Evolutionary conservation across 2,888 invertebrate species (phyloP), one percentile per base, ranked within the genome.

Genomic region (Uropetala carovei): DNA sequence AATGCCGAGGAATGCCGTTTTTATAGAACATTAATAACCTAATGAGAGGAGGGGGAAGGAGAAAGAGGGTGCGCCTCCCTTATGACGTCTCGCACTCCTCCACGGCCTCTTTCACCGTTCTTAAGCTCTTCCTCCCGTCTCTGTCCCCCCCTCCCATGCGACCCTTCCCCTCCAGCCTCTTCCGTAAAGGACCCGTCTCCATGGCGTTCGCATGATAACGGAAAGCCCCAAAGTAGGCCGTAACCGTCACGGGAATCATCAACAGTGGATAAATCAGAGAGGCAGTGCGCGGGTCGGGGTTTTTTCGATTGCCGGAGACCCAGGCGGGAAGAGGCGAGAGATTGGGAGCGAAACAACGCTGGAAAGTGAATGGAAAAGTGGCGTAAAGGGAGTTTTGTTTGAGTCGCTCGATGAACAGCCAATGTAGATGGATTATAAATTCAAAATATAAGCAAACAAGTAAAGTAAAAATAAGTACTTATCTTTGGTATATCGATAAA

Each of bases 211-310:
- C 89, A 89, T 89, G 89, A 89, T 89, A 89, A 89, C 89, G 89
- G 83, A 60, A 60, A 68, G 89, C 64, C 64, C 68, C 64, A 64
- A 89, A 89, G 89, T 89, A 60, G 64, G 64, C 64, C 64, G 89
- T 89, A 64, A 89, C 89, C 89, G 89, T 89, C 89, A 89, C 43
- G 64, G 64, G 64, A 68, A 89, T 89, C 89, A 89, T 89, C 89
- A 89, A 89, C 89, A 89, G 89, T 89, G 89, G 89, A 89, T 89
- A 89, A 89, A 89, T 89, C 89, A 89, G 68, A 64, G 60, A 86
- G 30, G 60, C 86, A 86, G 58, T 86, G 89, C 60, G 89, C 89
- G 89, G 89, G 60, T 89, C 89, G 64, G 89, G 89, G 89, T 64
- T 89, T 86, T 89, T 89, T 86, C 86, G 58, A 89, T 56, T 30